Percentiles rank a stretch among this genome's conserved stretches.
These are phyloP conservation scores for Drosophila macrothrix DNA, from an alignment of 2,888 invertebrate genomes.

Conservation along the genomic window DNA sequence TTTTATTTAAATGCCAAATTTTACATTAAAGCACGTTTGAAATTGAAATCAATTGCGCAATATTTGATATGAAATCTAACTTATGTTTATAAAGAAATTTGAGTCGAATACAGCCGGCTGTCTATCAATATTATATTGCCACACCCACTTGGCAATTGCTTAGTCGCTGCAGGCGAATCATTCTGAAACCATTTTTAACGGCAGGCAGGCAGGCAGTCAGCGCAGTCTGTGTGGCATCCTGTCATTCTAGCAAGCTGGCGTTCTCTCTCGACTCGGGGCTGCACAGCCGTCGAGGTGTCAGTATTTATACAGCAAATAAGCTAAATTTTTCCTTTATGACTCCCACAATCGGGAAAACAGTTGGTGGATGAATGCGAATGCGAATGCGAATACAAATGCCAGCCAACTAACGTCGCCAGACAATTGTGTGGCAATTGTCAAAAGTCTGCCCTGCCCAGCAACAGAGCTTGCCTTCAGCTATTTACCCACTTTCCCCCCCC, in stretches of 20 bases:
- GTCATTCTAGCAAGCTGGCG: constrained; percentile 30
- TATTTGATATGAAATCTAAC: constrained; percentile 14
- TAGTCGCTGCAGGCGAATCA: constrained; percentile 44
- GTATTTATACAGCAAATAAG: constrained; percentile 77
- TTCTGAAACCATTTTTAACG: constrained; percentile 51
- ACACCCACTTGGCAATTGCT: constrained; percentile 32
- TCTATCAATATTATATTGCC: constrained; percentile 34
- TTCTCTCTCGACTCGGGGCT: constrained; percentile 19
- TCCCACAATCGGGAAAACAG: constrained; percentile 60
- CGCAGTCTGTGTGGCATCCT: constrained; percentile 37
- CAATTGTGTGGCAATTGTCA: constrained; percentile 83
- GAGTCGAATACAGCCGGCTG: constrained; percentile 7
- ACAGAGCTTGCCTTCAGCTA: constrained; percentile 23
- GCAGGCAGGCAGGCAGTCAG: constrained; percentile 40
- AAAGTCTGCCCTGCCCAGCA: constrained; percentile 64
- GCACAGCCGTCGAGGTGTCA: constrained; percentile 65
- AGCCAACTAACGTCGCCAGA: constrained; percentile 51
- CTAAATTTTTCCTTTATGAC: constrained; percentile 74
- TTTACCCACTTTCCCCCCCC: background rate
- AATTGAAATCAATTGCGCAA: background rate
- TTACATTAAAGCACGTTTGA: background rate
- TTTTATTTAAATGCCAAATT: constrained; percentile 26
- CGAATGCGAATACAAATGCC: constrained; percentile 38
- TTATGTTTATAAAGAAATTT: constrained; percentile 34
- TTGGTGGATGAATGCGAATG: constrained; percentile 49